Conservation (phyloP, 2,888 invertebrate species). For the Byasa hedistus region DNA sequence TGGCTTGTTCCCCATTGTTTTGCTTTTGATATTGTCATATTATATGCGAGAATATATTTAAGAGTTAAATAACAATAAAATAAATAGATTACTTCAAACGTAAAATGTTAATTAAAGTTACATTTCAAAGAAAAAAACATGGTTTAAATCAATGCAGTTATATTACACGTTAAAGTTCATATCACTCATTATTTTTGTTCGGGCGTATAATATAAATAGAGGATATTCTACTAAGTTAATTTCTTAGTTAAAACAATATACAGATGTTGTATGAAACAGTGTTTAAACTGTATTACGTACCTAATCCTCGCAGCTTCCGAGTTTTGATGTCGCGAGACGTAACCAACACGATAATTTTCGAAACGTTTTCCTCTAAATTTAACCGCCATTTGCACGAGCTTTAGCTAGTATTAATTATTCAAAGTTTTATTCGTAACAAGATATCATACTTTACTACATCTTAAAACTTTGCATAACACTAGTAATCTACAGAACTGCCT, state of each 20-base stretch:
- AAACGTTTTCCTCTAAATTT: constrained; percentile 24
- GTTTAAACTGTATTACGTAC: constrained; percentile 22
- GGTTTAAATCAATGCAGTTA: too few species aligned
- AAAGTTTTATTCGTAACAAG: neutral
- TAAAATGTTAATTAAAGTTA: too few species aligned
- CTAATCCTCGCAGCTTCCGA: constrained; percentile 21
- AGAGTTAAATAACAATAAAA: too few species aligned
- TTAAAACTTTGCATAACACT: too few species aligned
- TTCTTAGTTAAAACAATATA: neutral
- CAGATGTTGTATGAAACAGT: constrained; percentile 20
- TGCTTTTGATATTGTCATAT: constrained; percentile 54
- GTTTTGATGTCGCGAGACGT: constrained; percentile 23
- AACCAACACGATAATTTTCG: constrained; percentile 29
- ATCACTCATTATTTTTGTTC: too few species aligned
- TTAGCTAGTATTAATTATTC: neutral
- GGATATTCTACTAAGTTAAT: constrained; percentile 15
- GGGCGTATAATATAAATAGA: neutral
- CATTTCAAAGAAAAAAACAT: too few species aligned
- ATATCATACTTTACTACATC: too few species aligned
- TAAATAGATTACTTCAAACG: too few species aligned
- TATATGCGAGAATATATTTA: constrained; percentile 35
- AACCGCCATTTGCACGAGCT: constrained; percentile 1
- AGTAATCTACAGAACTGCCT: too few species aligned
- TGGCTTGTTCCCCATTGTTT: neutral
- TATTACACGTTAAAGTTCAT: too few species aligned